Base-by-base conservation (phyloP, 2,113 vertebrate species). In the Misgurnus mizolepis region DNA sequence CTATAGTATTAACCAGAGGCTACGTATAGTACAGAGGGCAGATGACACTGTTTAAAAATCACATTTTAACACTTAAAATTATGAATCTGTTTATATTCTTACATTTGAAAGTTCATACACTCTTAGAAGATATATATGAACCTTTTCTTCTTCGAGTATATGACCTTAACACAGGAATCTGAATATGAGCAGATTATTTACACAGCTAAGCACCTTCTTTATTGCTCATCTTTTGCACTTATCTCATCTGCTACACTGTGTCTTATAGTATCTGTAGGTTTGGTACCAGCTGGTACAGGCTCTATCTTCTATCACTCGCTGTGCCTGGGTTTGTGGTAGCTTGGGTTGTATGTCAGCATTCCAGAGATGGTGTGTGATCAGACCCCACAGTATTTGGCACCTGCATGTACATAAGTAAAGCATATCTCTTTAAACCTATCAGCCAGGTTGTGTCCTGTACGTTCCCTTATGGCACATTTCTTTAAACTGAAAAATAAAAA, bases 291-390 rank as follows among this genome's bases (percentile, higher is more conserved):
- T 60, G 71, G 71, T 74, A 74, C 55, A 74, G 12, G 11, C 55
- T 58, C 7, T 27, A 61, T 74, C 71, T 74, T 74, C 55, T 18
- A 7, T 58, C 55, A 18, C 55, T 73, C n/a, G 8, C 39, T 60
- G 2, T 2, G 6, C 43, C 18, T 74, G 55, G n/a, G 60, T 74
- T 45, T 74, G 55, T 8, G 0, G 43, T 39, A 27, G 53, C 18
- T n/a, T 47, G 67, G 34, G 75, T 15, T 14, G 64, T 15, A 27
- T 74, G n/a, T 61, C 71, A 74, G 40, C 55, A 74, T 74, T 74
- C 55, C 71, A 74, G 22, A 7, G 39, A 61, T 12, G 22, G 71
- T 61, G 71, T 61, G 55, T 60, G 71, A 74, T 22, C 39, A 40
- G 71, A 73, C n/a, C 67, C 43, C 67, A 49, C n/a, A 27, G 43